phyloP scores from a whole-genome alignment of 2,113 vertebrate genomes.

The Ornithorhynchus anatinus region DNA sequence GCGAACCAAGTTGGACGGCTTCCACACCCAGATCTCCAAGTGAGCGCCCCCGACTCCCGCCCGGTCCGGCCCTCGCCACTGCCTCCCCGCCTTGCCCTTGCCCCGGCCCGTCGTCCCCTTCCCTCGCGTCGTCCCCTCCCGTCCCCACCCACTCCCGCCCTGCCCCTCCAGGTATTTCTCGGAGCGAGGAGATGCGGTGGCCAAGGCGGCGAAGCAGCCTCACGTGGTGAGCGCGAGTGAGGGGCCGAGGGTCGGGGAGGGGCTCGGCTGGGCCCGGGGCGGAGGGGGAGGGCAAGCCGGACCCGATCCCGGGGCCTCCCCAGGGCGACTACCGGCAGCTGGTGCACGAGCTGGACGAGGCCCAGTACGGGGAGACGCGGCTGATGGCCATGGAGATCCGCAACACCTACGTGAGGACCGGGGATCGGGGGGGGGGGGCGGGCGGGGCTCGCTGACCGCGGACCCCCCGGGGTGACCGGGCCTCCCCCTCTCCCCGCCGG shows the following conservation, averaged over 20 bases:
- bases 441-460: too few relatives aligned
- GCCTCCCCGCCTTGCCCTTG: background rate
- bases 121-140: background rate
- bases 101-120: background rate
- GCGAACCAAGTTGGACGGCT: constrained; percentile 86
- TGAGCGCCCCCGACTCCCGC: constrained; percentile 51
- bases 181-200: constrained; percentile 87
- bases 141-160: background rate
- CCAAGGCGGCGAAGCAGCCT: constrained; percentile 84
- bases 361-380: constrained; percentile 83
- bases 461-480: background rate
- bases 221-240: constrained; percentile 79
- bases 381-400: constrained; percentile 84
- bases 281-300: background rate
- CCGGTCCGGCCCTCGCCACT: background rate
- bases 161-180: constrained; percentile 78
- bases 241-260: background rate
- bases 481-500: background rate
- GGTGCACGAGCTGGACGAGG: constrained; percentile 86
- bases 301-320: constrained; percentile 4
- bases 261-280: background rate
- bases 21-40: constrained; percentile 89
- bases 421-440: background rate
- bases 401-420: constrained; percentile 81
- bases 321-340: constrained; percentile 89